These are phyloP conservation scores for Halocynthia roretzi DNA, from an alignment of 23 tunicate species.

Conservation along the genomic window DNA sequence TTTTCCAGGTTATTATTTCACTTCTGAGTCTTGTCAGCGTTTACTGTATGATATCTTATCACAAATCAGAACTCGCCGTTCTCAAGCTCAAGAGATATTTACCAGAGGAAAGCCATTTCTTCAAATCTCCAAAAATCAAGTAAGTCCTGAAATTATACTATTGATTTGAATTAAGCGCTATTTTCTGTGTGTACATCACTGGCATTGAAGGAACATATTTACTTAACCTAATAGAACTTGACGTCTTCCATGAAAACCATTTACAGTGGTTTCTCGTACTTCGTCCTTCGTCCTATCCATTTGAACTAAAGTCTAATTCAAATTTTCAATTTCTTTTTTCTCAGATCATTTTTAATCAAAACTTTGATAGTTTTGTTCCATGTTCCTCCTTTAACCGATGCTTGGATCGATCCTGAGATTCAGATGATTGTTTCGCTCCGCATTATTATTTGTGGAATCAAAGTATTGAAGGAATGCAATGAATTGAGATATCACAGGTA, in stretches of 20 bases:
- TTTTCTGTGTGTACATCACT: too few species aligned
- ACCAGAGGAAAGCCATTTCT: conserved; percentile 23
- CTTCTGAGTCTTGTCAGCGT: conserved; percentile 14
- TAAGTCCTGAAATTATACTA: not conserved
- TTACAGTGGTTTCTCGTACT: too few species aligned
- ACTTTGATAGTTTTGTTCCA: conserved; percentile 15
- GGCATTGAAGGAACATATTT: too few species aligned
- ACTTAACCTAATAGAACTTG: too few species aligned
- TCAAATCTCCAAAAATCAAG: conserved; percentile 35
- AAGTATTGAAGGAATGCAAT: conserved; percentile 36
- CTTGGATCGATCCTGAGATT: conserved; percentile 26
- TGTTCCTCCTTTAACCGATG: conserved; percentile 33
- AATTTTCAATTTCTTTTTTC: not conserved
- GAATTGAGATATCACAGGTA: conserved; percentile 46
- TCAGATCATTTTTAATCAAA: conserved; percentile 24
- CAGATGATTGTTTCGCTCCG: conserved; percentile 27
- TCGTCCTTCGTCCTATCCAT: too few species aligned
- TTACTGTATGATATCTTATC: conserved; percentile 10
- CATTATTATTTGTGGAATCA: conserved; percentile 22
- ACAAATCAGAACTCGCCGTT: conserved; percentile 28
- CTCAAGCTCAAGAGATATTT: conserved; percentile 30
- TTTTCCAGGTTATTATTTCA: conserved; percentile 13
- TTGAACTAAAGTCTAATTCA: too few species aligned
- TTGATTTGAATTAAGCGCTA: too few species aligned
- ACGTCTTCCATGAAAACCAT: too few species aligned